These are phyloP conservation scores for Ceratina japonica DNA, from an alignment of 1,140 invertebrate genomes.

Conservation along the genomic window DNA sequence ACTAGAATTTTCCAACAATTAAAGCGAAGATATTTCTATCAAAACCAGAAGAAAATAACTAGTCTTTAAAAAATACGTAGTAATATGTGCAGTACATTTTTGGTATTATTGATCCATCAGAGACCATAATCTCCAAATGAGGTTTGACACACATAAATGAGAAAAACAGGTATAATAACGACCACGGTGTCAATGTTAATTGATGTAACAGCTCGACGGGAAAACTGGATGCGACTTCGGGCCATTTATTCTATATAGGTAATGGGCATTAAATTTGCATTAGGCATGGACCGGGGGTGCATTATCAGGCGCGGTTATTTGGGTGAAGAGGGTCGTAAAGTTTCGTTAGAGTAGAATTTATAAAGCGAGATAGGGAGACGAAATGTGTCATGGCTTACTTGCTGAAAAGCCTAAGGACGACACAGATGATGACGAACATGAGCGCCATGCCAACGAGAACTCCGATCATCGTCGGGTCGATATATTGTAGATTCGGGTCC, in stretches of 20 bases:
- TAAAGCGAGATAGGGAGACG: constrained; percentile 3
- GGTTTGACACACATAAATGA: too few relatives aligned
- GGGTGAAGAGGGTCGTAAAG: constrained; percentile 27
- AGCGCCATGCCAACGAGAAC: constrained; percentile 93
- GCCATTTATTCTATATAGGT: neutral
- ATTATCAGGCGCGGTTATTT: neutral
- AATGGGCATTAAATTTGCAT: constrained; percentile 19
- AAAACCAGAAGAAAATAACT: too few relatives aligned
- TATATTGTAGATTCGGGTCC: constrained; percentile 80
- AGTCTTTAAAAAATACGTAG: too few relatives aligned
- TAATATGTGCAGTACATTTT: too few relatives aligned
- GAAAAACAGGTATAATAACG: too few relatives aligned
- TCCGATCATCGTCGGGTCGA: constrained; percentile 94
- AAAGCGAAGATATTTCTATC: too few relatives aligned
- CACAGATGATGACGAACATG: constrained; percentile 97
- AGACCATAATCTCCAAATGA: too few relatives aligned
- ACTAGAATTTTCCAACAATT: too few relatives aligned
- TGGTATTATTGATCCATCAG: too few relatives aligned
- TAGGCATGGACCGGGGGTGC: neutral
- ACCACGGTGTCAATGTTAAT: too few relatives aligned
- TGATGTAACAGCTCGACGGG: too few relatives aligned
- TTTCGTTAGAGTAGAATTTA: constrained; percentile 3
- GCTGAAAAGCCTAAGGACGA: constrained; percentile 95
- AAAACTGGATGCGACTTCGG: too few relatives aligned
- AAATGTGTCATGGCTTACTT: constrained; percentile 83